phyloP scores from a whole-genome alignment of 1,140 invertebrate genomes.

The Drosophila insularis region DNA sequence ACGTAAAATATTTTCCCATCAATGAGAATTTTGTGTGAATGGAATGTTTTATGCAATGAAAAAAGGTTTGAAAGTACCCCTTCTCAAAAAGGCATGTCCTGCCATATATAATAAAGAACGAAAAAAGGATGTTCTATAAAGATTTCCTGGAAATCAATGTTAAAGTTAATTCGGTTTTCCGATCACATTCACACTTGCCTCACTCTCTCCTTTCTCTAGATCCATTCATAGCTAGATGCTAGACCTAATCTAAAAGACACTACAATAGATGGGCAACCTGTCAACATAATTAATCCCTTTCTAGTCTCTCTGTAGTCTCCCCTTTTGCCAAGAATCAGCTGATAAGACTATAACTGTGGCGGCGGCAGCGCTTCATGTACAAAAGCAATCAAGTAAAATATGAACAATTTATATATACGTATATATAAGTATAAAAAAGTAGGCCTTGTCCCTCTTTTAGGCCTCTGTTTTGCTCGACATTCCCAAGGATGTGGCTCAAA shows the following conservation, averaged over 20 bases:
- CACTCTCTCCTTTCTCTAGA: not conserved
- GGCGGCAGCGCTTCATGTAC: conserved; percentile 48
- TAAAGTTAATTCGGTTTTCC: conserved; percentile 51
- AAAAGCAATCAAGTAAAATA: conserved; percentile 52
- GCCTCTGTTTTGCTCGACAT: conserved; percentile 61
- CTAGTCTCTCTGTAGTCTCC: not conserved
- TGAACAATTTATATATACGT: conserved; percentile 65
- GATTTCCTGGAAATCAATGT: conserved; percentile 36
- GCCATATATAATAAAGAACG: not conserved
- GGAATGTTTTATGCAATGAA: conserved; percentile 57
- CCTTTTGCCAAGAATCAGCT: conserved; percentile 55
- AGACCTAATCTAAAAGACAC: conserved; percentile 28
- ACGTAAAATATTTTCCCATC: conserved; percentile 27
- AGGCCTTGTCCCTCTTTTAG: conserved; percentile 45
- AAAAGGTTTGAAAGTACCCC: conserved; percentile 22
- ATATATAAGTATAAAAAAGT: conserved; percentile 36
- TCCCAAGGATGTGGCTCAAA: conserved; percentile 69
- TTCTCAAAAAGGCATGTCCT: not conserved
- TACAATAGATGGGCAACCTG: conserved; percentile 62
- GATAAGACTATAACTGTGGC: conserved; percentile 28
- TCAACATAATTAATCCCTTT: conserved; percentile 73
- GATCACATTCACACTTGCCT: conserved; percentile 29
- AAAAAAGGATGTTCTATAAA: conserved; percentile 12
- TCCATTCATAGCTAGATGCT: conserved; percentile 21
- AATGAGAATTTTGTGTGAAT: not conserved